phyloP scores from a whole-genome alignment of 2,888 invertebrate genomes.

The Xestia sexstrigata region DNA sequence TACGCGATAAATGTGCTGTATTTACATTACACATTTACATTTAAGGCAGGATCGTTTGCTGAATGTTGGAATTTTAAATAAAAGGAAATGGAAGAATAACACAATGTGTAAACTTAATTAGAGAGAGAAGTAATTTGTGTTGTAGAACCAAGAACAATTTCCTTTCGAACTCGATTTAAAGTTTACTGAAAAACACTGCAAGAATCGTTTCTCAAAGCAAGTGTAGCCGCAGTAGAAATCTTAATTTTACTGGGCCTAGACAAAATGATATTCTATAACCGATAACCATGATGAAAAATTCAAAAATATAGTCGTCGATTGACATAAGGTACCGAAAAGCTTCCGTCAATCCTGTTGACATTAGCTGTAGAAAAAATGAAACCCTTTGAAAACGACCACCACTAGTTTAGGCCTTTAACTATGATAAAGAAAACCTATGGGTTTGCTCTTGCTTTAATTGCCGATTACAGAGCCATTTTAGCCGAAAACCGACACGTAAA shows the following conservation, averaged over 20 bases:
- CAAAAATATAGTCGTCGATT: not conserved
- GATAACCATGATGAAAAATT: not conserved
- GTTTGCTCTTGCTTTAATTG: not conserved
- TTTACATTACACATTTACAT: slow-evolving; percentile 53
- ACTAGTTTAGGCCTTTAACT: not conserved
- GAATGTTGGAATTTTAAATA: slow-evolving; percentile 56
- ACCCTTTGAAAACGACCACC: no score
- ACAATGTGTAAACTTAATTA: slow-evolving; percentile 38
- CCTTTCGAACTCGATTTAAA: not conserved
- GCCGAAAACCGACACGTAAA: not conserved
- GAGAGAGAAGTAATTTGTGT: slow-evolving; percentile 4
- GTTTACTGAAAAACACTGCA: not conserved
- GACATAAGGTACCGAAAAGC: not conserved
- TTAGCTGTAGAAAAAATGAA: not conserved
- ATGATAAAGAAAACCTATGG: not conserved
- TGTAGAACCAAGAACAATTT: slow-evolving; percentile 1
- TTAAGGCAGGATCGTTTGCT: slow-evolving; percentile 50
- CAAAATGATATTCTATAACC: not conserved
- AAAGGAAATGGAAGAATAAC: slow-evolving; percentile 36
- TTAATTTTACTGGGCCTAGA: not conserved
- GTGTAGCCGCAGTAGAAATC: not conserved
- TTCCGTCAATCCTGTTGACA: not conserved
- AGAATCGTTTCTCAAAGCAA: not conserved
- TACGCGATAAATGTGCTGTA: slow-evolving; percentile 57
- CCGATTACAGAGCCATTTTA: not conserved